Conservation (phyloP, 2,888 invertebrate genomes). For the Ichneumoninae sp. region DNA sequence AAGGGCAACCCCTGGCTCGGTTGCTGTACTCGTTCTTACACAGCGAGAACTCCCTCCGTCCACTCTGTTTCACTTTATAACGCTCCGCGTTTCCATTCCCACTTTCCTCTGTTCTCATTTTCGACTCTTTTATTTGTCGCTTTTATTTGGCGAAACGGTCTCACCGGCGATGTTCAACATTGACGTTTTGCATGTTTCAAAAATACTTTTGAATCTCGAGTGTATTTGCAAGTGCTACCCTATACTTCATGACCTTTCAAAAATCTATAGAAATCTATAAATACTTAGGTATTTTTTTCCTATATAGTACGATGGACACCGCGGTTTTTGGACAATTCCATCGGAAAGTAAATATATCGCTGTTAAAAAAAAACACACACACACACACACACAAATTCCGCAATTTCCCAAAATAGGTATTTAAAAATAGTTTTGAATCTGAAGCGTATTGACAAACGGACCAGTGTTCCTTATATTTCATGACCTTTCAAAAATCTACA, state of each 20-base stretch:
- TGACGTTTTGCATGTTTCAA: constrained; percentile 71
- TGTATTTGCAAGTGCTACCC: background rate
- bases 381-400: no score
- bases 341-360: no score
- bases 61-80: constrained; percentile 49
- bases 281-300: no score
- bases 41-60: constrained; percentile 12
- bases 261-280: background rate
- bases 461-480: background rate
- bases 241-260: background rate
- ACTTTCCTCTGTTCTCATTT: constrained; percentile 50
- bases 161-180: constrained; percentile 72
- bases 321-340: no score
- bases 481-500: no score
- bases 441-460: background rate
- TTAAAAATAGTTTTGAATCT: constrained; percentile 47
- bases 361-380: no score
- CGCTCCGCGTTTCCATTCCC: constrained; percentile 22
- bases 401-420: background rate
- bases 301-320: no score
- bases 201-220: constrained; percentile 42
- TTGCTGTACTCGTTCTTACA: constrained; percentile 23
- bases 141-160: constrained; percentile 68
- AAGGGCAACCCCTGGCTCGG: constrained; percentile 32
- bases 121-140: constrained; percentile 80